Evolutionary conservation across 1,140 invertebrate genomes (phyloP), one percentile per base, ranked within the genome.

Genomic region (Pogonus chalceus): DNA sequence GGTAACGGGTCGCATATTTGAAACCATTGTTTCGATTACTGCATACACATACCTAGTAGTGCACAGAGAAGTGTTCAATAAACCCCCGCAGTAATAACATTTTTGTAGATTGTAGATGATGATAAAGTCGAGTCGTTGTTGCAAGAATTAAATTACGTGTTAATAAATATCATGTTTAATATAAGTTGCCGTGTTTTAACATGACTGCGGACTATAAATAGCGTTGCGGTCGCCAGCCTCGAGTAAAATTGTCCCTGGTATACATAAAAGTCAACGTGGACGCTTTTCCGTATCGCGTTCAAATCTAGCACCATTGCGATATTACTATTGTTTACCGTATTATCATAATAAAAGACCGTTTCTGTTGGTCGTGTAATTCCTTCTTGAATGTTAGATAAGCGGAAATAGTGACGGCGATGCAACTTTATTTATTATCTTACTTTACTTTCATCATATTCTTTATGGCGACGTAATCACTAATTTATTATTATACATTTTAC

Each of bases 91-190:
- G 26, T 16, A 4, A 9, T 16, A 7, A 18, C 18, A 12, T 16
- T 43, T 43, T 43, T 43, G 7, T 16, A 43, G 37, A 43, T 43
- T 16, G 18, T 43, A 43, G 9, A 43, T 16, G 4, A 18, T 16
- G 37, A 43, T 43, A 43, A 43, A 43, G 7, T 43, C 3, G 37
- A 18, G 37, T 18, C 37, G 37, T 16, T 18, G 37, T 43, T 18
- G 37, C 37, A 10, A 16, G 26, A 43, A 43, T 43, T 43, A 43
- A 43, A 43, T 43, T 43, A 43, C 18, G 37, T 43, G 37, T 43
- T 43, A 43, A 43, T 43, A 43, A 43, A 43, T 43, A 43, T 43
- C 37, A 43, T 43, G 37, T 43, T 43, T 43, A 43, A 43, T 43
- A 43, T 43, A 43, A 43, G 37, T 16, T 43, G 37, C 37, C 37